A percentile compares a stretch with the other conserved stretches of the same genome.
These are phyloP conservation scores for Theocolax elegans DNA, from an alignment of 1,140 invertebrate genomes.

Conservation along the genomic window DNA sequence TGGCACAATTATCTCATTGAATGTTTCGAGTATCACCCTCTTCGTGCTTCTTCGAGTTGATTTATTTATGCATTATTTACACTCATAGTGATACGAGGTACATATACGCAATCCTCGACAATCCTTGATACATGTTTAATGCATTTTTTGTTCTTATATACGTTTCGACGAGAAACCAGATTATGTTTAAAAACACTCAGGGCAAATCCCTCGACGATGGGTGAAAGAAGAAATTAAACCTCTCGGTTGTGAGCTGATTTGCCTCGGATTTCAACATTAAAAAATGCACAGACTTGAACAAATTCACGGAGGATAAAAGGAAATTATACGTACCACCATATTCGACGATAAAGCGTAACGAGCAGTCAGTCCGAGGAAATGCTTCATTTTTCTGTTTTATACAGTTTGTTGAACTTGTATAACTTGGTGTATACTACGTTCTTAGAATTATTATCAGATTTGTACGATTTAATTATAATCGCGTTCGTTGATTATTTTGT, in stretches of 20 bases:
- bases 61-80: slow-evolving; percentile 40
- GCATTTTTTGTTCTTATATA: slow-evolving; percentile 3
- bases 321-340: slow-evolving; percentile 3
- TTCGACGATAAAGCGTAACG: slow-evolving; percentile 15
- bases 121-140: slow-evolving; percentile 10
- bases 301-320: not conserved
- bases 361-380: too few relatives aligned
- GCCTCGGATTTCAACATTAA: not conserved
- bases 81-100: not conserved
- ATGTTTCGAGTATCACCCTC: not conserved
- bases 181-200: not conserved
- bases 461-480: too few relatives aligned
- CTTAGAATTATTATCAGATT: too few relatives aligned
- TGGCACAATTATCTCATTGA: not conserved
- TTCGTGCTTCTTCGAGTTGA: not conserved
- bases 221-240: not conserved
- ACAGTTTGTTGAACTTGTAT: not conserved
- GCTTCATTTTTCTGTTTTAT: not conserved
- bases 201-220: not conserved
- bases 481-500: too few relatives aligned
- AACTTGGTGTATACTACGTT: too few relatives aligned
- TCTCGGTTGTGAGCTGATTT: not conserved
- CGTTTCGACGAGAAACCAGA: not conserved
- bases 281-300: not conserved
- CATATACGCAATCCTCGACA: not conserved